Conservation (phyloP, 2,797 vertebrate species). For the Paguma larvata region DNA sequence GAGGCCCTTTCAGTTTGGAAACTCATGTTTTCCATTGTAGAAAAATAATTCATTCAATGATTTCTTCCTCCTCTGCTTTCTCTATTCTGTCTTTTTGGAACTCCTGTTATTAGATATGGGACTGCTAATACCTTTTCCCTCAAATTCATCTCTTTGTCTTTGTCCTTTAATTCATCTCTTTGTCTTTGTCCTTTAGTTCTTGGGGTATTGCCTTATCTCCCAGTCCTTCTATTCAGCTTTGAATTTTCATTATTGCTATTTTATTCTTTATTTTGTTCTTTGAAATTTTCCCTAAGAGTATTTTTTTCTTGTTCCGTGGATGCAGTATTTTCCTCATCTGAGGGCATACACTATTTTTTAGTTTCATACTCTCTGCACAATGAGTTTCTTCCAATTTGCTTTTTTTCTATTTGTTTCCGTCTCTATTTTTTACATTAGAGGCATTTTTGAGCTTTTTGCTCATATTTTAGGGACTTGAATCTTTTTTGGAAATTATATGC, state of each 20-base stretch:
- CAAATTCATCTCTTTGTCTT: neutral
- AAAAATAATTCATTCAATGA: neutral
- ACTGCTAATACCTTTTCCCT: neutral
- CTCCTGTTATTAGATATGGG: neutral
- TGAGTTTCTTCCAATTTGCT: neutral
- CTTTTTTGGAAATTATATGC: neutral
- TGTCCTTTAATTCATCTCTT: neutral
- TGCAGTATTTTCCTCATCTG: neutral
- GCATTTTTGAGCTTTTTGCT: neutral
- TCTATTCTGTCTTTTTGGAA: conserved; percentile 7
- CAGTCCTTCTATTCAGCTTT: neutral
- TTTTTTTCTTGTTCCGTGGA: neutral
- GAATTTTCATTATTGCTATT: neutral
- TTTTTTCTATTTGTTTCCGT: conserved; percentile 4
- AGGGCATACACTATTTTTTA: neutral
- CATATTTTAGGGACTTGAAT: neutral
- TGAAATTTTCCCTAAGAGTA: neutral
- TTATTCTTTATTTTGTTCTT: neutral
- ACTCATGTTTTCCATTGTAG: neutral
- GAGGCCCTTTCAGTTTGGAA: neutral
- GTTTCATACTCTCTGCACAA: neutral
- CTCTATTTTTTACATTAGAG: neutral
- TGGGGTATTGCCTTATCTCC: neutral
- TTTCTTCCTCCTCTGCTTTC: neutral
- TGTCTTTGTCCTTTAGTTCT: neutral